Evolutionary conservation across 92 coral and sea anemone species (phyloP), one percentile per base, ranked within the genome.

Genomic region (Heliopora coerulea): DNA sequence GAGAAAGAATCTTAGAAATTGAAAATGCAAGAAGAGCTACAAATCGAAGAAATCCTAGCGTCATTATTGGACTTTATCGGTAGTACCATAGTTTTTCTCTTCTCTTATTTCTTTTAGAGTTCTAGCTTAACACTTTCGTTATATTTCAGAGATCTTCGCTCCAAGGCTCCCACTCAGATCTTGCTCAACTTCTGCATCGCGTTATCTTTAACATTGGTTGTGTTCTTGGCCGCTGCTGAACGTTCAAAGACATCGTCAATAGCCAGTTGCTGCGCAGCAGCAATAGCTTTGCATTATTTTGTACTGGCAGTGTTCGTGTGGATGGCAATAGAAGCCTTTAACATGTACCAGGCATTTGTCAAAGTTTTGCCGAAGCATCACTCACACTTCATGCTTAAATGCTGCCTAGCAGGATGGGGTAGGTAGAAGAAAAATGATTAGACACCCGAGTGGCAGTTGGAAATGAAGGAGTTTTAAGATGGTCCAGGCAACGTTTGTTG

Each of bases 351-450:
- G 19, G 81, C 85, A 20, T 81, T 81, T 74, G 78, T 81, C 13
- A 78, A 64, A 32, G 85, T 81, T 1, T 14, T 81, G 52, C 80
- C 85, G 0, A 74, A 40, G 15, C 70, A 81, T 21, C 68, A 30
- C 19, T 62, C 46, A 19, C 62, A 49, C 13, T 74, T 62, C n/a
- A 62, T 81, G 25, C 29, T 73, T 25, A 81, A 81, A 56, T 81
- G 85, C 65, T 81, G 80, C 21, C 58, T 74, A 2, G 75, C 74
- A 7, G 85, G 80, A 23, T 82, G 85, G 85, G 85, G 85, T 65
- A 57, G 34, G 75, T 66, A 27, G 24, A 37, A 11, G 42, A 37
- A 37, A 37, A 37, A 4, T 4, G 42, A 4, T 37, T 37, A 4
- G 4, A 37, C 42, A 37, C n/a, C n/a, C n/a, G n/a, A n/a, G n/a